Percentiles rank a stretch among this genome's conserved stretches.
Evolutionary conservation across 1,140 invertebrate genomes (phyloP).

Genomic region (Drosophila cardini): DNA sequence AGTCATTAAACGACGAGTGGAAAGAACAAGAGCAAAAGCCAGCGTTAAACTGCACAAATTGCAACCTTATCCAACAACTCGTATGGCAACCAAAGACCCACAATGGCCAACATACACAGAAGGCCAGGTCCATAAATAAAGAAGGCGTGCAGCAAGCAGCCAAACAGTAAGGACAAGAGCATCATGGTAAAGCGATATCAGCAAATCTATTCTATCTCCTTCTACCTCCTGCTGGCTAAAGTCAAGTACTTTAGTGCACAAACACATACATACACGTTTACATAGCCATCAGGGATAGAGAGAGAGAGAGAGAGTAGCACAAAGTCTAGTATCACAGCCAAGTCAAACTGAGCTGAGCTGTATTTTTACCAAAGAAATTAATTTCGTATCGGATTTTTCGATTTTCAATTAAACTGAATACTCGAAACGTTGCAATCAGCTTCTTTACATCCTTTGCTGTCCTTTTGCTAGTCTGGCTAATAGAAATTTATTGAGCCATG

Average conservation of each 20-base stretch:
- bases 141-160: constrained; percentile 56
- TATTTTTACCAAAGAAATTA: constrained; percentile 82
- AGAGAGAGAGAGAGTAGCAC: too few relatives aligned
- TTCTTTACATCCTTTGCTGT: constrained; percentile 31
- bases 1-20: constrained; percentile 73
- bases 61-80: constrained; percentile 69
- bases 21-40: constrained; percentile 69
- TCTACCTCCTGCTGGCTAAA: background rate
- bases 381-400: constrained; percentile 83
- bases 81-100: constrained; percentile 22
- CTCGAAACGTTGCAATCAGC: constrained; percentile 28
- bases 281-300: constrained; percentile 35
- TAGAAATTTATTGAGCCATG: constrained; percentile 82
- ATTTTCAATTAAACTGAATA: constrained; percentile 84
- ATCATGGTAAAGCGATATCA: constrained; percentile 67
- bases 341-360: constrained; percentile 52
- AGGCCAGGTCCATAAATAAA: constrained; percentile 76
- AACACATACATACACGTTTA: background rate
- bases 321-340: constrained; percentile 1
- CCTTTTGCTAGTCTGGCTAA: constrained; percentile 57
- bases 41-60: constrained; percentile 83
- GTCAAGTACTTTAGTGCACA: constrained; percentile 42
- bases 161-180: constrained; percentile 18
- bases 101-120: constrained; percentile 53
- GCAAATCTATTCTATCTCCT: constrained; percentile 1